These are phyloP conservation scores for Drosophila monieri DNA, from an alignment of 2,888 invertebrate species.

Conservation along the genomic window DNA sequence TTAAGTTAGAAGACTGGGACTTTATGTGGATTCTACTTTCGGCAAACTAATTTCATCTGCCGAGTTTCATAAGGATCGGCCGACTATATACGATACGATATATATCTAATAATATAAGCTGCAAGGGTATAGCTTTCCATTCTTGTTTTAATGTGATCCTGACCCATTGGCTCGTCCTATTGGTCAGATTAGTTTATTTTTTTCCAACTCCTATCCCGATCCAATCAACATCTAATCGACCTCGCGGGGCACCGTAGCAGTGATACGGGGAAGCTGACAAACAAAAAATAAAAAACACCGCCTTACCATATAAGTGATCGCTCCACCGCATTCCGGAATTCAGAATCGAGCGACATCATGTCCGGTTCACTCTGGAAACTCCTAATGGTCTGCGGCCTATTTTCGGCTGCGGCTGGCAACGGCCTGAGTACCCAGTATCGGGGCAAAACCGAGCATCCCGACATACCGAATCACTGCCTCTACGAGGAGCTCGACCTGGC, in stretches of 20 bases:
- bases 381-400: neutral
- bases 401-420: neutral
- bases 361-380: neutral
- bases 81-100: too few relatives aligned
- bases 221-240: too few relatives aligned
- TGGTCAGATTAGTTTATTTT: too few relatives aligned
- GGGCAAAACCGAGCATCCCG: constrained; percentile 67
- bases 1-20: too few relatives aligned
- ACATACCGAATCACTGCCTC: constrained; percentile 57
- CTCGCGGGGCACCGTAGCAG: neutral
- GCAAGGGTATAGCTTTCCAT: too few relatives aligned
- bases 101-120: too few relatives aligned
- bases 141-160: too few relatives aligned
- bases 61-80: too few relatives aligned
- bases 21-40: too few relatives aligned
- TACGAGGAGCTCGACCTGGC: constrained; percentile 67
- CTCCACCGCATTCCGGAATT: neutral
- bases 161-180: too few relatives aligned
- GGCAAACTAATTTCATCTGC: too few relatives aligned
- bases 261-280: constrained; percentile 24
- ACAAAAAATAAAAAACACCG: neutral
- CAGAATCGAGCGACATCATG: constrained; percentile 14
- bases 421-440: constrained; percentile 63
- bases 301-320: constrained; percentile 8
- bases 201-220: too few relatives aligned